Evolutionary conservation across 2,888 invertebrate genomes (phyloP).

Genomic region (Rhagium mordax): DNA sequence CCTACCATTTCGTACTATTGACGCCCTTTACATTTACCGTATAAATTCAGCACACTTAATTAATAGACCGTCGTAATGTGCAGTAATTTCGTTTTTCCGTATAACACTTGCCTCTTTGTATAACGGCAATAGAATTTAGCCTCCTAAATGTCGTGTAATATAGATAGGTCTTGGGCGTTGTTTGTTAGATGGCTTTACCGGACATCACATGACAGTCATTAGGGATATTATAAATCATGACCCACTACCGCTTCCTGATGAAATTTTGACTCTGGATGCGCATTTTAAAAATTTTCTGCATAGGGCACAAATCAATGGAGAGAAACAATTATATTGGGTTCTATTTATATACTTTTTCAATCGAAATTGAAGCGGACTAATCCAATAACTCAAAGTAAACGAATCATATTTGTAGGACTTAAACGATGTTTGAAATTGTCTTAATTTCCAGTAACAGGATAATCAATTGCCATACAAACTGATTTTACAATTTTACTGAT

Average conservation of each 20-base stretch:
- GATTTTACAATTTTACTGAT: too few relatives aligned
- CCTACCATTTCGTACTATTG: background rate
- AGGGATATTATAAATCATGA: slow-evolving; percentile 25
- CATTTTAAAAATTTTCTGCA: background rate
- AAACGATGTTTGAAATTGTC: too few relatives aligned
- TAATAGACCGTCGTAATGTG: slow-evolving; percentile 24
- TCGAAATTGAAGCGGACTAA: too few relatives aligned
- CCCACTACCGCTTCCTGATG: slow-evolving; percentile 2
- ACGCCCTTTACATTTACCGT: background rate
- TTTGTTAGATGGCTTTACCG: slow-evolving; percentile 17
- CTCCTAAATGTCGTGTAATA: slow-evolving; percentile 21
- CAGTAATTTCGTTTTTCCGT: slow-evolving; percentile 26
- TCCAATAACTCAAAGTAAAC: too few relatives aligned
- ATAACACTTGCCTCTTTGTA: slow-evolving; percentile 17
- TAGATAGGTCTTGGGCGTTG: slow-evolving; percentile 24
- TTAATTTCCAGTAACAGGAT: too few relatives aligned
- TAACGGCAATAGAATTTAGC: slow-evolving; percentile 19
- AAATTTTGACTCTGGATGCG: background rate
- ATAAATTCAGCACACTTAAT: slow-evolving; percentile 19
- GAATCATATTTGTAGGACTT: too few relatives aligned
- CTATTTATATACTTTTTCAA: too few relatives aligned
- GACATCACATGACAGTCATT: slow-evolving; percentile 20
- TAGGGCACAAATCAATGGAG: background rate
- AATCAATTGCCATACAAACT: too few relatives aligned
- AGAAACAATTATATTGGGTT: too few relatives aligned